These are phyloP conservation scores for Pelobates fuscus DNA, from an alignment of 2,113 vertebrate species.

Conservation along the genomic window DNA sequence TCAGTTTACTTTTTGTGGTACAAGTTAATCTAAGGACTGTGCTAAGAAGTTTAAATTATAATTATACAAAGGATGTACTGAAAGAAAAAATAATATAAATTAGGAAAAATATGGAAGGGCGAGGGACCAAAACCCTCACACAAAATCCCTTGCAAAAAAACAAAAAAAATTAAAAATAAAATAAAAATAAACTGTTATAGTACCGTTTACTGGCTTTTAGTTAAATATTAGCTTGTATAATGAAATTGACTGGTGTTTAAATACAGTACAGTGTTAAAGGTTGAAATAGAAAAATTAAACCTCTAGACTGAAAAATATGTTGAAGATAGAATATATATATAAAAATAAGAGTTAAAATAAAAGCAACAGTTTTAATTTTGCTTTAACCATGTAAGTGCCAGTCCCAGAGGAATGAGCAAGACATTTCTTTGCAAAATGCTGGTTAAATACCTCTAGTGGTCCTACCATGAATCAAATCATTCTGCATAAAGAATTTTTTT, in stretches of 20 bases:
- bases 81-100: too few relatives aligned
- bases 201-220: not conserved
- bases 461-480: constrained; percentile 69
- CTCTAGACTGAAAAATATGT: constrained; percentile 72
- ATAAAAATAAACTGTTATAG: not conserved
- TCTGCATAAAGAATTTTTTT: constrained; percentile 59
- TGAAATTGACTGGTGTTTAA: constrained; percentile 58
- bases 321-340: constrained; percentile 65
- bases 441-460: constrained; percentile 74
- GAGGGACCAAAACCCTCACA: too few relatives aligned
- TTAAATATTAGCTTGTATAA: not conserved
- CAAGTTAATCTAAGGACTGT: not conserved
- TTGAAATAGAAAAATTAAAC: constrained; percentile 74
- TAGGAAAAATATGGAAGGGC: too few relatives aligned
- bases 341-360: constrained; percentile 71
- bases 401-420: not conserved
- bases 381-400: constrained; percentile 54
- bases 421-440: not conserved
- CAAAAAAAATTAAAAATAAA: too few relatives aligned
- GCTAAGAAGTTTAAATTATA: too few relatives aligned
- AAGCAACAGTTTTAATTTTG: constrained; percentile 76
- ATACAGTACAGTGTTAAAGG: constrained; percentile 74
- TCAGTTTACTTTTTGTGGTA: not conserved
- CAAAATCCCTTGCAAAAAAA: too few relatives aligned
- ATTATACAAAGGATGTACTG: too few relatives aligned